Conservation (phyloP, 92 coral and sea anemone species). For the Actinostola sp. region DNA sequence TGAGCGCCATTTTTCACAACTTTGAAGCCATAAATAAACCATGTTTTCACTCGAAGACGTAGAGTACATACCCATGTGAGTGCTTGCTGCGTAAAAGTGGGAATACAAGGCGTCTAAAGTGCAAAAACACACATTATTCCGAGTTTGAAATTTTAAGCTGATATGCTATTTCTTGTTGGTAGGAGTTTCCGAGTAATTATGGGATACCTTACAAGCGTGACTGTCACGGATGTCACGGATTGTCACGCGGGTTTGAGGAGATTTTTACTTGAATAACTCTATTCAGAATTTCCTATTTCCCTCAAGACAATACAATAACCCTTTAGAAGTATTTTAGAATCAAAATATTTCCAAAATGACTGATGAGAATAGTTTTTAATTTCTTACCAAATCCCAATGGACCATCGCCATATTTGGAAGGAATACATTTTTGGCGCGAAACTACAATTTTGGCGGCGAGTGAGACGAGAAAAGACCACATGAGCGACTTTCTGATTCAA, state of each 20-base stretch:
- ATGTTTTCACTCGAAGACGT: not conserved
- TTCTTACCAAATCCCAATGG: not conserved
- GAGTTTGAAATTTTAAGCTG: constrained; percentile 9
- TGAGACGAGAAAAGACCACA: not conserved
- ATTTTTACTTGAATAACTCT: not conserved
- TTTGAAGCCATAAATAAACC: not conserved
- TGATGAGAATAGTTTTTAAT: not conserved
- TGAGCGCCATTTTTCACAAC: not conserved
- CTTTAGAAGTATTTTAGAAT: no score
- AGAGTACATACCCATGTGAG: constrained; percentile 29
- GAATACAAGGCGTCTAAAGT: not conserved
- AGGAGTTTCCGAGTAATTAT: constrained; percentile 43
- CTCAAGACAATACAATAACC: no score
- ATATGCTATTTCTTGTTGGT: constrained; percentile 33
- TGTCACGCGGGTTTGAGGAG: constrained; percentile 13
- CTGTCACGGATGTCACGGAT: constrained; percentile 6
- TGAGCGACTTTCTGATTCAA: not conserved
- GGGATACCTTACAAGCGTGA: constrained; percentile 41
- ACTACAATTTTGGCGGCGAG: constrained; percentile 55
- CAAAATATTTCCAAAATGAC: not conserved
- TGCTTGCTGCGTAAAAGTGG: not conserved
- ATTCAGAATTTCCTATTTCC: not conserved
- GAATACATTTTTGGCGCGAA: constrained; percentile 71
- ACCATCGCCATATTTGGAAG: constrained; percentile 48
- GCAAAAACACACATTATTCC: not conserved